Base-by-base conservation (phyloP, 2,113 vertebrate genomes). In the Percina caprodes region DNA sequence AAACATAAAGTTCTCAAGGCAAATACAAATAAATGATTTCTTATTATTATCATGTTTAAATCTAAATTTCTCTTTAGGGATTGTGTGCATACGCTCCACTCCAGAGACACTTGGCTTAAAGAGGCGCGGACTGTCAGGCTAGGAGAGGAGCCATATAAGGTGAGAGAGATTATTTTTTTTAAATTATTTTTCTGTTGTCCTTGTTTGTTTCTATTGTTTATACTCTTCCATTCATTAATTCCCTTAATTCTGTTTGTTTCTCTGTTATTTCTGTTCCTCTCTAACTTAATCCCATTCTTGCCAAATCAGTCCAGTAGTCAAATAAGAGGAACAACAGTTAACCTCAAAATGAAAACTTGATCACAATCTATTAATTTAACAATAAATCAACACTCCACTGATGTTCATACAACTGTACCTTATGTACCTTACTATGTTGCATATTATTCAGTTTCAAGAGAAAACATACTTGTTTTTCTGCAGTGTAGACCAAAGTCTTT, bases 51-150 rank as follows among this genome's bases (percentile, higher is more conserved):
- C 0, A 2, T 62, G 8, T 72, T 24, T 48, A 4, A 58, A 23
- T 78, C 3, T 7, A 30, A 30, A 30, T 30, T 45, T 55, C 1
- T 63, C 77, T 74, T 12, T 30, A 99, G 98, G 89, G 97, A 99
- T 59, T 99, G 98, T 6, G 92, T 99, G n/a, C 98, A 97, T 74
- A 97, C 96, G 0, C 91, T 99, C 68, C 98, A 99, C 85, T 99
- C 98, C 71, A 96, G 63, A 91, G 98, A 99, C 91, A 98, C 97
- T 0, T 99, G 98, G 98, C 92, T 99, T 79, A 99, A 99, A 88
- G 95, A 99, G 76, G 98, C 97, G 5, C 93, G 97, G 16, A 98
- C 98, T 42, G 98, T 99, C 87, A 91, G 95, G 80, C 67, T 97
- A 2, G 98, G 97, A 83, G 98, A 99, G 89, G 92, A 96, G 69